These are phyloP conservation scores for Aradophagus sp. DNA, from an alignment of 1,140 invertebrate species.

Conservation along the genomic window DNA sequence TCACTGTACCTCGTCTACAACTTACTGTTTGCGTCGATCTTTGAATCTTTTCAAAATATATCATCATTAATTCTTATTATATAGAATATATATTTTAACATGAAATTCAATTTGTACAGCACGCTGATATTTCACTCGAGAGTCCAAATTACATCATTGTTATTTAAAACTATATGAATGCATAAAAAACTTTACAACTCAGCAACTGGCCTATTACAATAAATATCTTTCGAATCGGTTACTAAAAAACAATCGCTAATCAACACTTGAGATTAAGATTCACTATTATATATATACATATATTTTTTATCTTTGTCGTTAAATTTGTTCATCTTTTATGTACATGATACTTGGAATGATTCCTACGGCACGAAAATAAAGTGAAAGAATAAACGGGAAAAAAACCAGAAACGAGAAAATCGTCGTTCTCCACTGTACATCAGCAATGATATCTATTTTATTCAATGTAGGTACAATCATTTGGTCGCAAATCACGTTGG, in stretches of 20 bases:
- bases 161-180: slow-evolving; percentile 28
- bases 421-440: slow-evolving; percentile 28
- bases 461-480: slow-evolving; percentile 39
- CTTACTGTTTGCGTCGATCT: slow-evolving; percentile 29
- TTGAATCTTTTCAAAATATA: slow-evolving; percentile 46
- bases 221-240: slow-evolving; percentile 26
- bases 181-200: slow-evolving; percentile 44
- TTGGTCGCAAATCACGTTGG: slow-evolving; percentile 35
- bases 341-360: slow-evolving; percentile 22
- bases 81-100: slow-evolving; percentile 22
- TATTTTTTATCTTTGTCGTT: slow-evolving; percentile 25
- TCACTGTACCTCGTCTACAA: slow-evolving; percentile 26
- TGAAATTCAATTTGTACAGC: slow-evolving; percentile 34
- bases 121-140: slow-evolving; percentile 10
- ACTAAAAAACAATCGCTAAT: slow-evolving; percentile 26
- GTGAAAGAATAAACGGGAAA: too few relatives aligned
- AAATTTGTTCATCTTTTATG: slow-evolving; percentile 43
- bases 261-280: slow-evolving; percentile 29
- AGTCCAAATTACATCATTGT: too few relatives aligned
- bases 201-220: slow-evolving; percentile 27
- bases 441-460: slow-evolving; percentile 33
- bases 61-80: slow-evolving; percentile 21
- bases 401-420: too few relatives aligned
- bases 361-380: too few relatives aligned
- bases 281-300: slow-evolving; percentile 39